A percentile compares a stretch with the other conserved stretches of the same genome.
These are phyloP conservation scores for Drosophila acutilabella DNA, from an alignment of 2,888 invertebrate genomes.

Conservation along the genomic window DNA sequence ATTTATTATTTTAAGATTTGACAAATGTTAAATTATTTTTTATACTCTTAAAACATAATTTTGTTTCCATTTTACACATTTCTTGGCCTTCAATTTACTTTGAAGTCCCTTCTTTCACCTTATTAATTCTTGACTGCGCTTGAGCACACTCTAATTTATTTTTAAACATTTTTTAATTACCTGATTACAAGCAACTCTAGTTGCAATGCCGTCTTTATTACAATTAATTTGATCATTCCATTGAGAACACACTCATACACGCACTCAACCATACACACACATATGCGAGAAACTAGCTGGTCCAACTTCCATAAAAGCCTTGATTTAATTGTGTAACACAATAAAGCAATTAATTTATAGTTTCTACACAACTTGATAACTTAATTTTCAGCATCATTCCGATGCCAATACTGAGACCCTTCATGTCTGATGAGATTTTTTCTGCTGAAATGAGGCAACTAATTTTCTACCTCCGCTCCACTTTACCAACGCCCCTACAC, in stretches of 20 bases:
- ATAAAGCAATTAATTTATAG: slow-evolving; percentile 67
- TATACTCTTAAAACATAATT: no score
- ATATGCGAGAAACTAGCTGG: slow-evolving; percentile 14
- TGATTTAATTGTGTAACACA: slow-evolving; percentile 60
- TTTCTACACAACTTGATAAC: slow-evolving; percentile 59
- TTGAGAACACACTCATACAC: slow-evolving; percentile 1
- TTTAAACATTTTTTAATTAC: neutral
- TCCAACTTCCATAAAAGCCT: slow-evolving; percentile 27
- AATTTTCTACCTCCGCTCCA: slow-evolving; percentile 37
- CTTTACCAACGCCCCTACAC: no score
- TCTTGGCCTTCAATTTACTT: no score
- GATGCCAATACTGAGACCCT: slow-evolving; percentile 49
- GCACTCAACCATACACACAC: neutral
- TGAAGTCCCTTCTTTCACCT: neutral
- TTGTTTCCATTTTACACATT: no score
- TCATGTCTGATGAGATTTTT: slow-evolving; percentile 39
- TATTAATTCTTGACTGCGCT: neutral
- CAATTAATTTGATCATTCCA: slow-evolving; percentile 24
- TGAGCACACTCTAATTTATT: neutral
- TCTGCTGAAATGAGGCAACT: slow-evolving; percentile 27
- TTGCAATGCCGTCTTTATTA: slow-evolving; percentile 6
- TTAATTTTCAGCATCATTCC: slow-evolving; percentile 50
- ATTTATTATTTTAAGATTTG: no score
- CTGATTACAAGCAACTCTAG: neutral
- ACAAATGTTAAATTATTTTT: no score